Evolutionary conservation across 2,888 invertebrate genomes (phyloP), one percentile per base, ranked within the genome.

Genomic region (Drosophila affinis): DNA sequence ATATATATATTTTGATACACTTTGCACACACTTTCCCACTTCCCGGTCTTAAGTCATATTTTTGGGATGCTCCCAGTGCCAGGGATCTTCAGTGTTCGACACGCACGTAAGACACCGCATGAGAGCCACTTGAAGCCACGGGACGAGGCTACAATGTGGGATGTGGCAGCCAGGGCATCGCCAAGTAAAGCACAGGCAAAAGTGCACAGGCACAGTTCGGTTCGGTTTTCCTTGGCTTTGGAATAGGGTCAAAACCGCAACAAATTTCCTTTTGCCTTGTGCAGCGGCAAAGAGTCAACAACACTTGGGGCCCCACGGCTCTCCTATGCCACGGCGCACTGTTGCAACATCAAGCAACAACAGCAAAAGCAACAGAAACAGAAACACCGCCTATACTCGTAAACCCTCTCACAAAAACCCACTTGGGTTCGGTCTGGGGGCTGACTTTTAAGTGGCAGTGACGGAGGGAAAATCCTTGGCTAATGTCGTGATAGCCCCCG

Each of bases 171-270:
- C 39, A 39, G 18, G 9, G 34, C 58, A 9, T n/a, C 17, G 44
- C 45, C 24, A n/a, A 45, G 45, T 6, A 24, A 3, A 10, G 59
- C 32, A 63, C 54, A 45, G 14, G n/a, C 29, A 3, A 24, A 49
- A 21, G 21, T 21, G 21, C 21, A 21, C 21, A 21, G 3, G 75
- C 60, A 72, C 63, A 63, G 63, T 72, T 54, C 77, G 80, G 63
- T 72, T 54, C 77, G 80, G 74, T 80, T 90, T 89, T 90, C 90
- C 90, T 90, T 90, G 90, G 91, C 91, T 90, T 91, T 90, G 88
- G 79, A 79, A 64, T 74, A 77, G 77, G 85, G 83, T 90, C 87
- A 81, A 76, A 75, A 68, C 79, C 80, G 79, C 88, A 83, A 78
- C 85, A 89, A 89, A 84, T 88, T 72, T 57, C 58, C 56, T 65